Evolutionary conservation across 2,888 invertebrate species (phyloP).

Genomic region (Tetranychus truncatus): DNA sequence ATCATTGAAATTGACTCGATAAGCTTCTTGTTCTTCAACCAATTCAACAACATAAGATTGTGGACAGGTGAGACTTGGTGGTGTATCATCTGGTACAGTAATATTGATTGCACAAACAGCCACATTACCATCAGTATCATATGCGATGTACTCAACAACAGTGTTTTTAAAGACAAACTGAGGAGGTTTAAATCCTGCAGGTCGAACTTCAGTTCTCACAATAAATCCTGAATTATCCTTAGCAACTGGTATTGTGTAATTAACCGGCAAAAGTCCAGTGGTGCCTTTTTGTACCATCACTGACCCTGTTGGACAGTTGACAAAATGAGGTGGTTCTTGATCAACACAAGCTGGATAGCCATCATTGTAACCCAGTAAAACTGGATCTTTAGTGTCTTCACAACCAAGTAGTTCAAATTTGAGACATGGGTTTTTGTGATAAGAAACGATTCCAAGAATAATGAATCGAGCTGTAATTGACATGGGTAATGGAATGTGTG

Average conservation of each 20-base stretch:
- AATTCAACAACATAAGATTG: slow-evolving; percentile 83
- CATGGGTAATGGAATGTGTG: slow-evolving; percentile 82
- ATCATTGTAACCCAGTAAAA: slow-evolving; percentile 74
- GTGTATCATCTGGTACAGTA: slow-evolving; percentile 78
- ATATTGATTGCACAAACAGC: slow-evolving; percentile 92
- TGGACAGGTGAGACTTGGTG: slow-evolving; percentile 71
- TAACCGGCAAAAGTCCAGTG: slow-evolving; percentile 62
- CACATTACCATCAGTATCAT: slow-evolving; percentile 90
- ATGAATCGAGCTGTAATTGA: slow-evolving; percentile 83
- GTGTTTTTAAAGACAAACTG: slow-evolving; percentile 71
- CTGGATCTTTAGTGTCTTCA: slow-evolving; percentile 54
- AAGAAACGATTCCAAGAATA: slow-evolving; percentile 82
- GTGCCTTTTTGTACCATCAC: slow-evolving; percentile 70
- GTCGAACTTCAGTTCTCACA: slow-evolving; percentile 75
- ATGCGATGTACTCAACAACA: slow-evolving; percentile 83
- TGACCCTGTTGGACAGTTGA: slow-evolving; percentile 83
- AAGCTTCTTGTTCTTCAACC: slow-evolving; percentile 70
- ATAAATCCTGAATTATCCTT: slow-evolving; percentile 89
- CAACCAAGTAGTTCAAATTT: slow-evolving; percentile 93
- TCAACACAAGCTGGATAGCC: slow-evolving; percentile 85
- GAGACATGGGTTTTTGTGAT: slow-evolving; percentile 86
- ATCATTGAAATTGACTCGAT: slow-evolving; percentile 75
- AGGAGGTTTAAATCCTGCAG: slow-evolving; percentile 72
- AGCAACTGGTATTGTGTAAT: slow-evolving; percentile 80
- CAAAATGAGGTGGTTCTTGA: slow-evolving; percentile 87